Evolutionary conservation across 2,888 invertebrate genomes (phyloP).

Genomic region (Epsilonema sp.): DNA sequence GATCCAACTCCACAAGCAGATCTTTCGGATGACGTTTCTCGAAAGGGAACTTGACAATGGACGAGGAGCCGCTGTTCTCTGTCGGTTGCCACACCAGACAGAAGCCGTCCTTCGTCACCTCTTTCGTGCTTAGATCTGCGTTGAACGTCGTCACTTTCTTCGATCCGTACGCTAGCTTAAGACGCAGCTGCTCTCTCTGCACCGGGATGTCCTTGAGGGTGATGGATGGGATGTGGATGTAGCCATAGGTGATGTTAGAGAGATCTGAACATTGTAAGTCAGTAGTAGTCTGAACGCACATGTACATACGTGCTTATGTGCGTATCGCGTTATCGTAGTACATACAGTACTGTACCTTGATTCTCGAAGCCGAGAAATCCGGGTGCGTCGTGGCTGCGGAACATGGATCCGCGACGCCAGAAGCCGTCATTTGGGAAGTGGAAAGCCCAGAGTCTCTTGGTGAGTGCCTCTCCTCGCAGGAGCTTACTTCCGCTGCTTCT

Average conservation of each 20-base stretch:
- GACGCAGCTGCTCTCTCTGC: constrained; percentile 23
- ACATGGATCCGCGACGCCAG: constrained; percentile 34
- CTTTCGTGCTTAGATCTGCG: constrained; percentile 23
- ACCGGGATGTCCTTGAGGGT: constrained; percentile 25
- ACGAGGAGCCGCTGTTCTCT: constrained; percentile 14
- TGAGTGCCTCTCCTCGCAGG: constrained; percentile 30
- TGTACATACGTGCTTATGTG: too few relatives aligned
- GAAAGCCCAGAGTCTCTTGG: constrained; percentile 32
- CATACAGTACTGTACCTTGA: constrained; percentile 14
- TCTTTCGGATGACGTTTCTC: constrained; percentile 14
- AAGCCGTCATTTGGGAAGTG: constrained; percentile 31
- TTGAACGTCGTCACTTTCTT: constrained; percentile 17
- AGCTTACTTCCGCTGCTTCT: constrained; percentile 32
- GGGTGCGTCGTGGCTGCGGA: constrained; percentile 32
- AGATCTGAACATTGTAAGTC: constrained; percentile 21
- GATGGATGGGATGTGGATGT: constrained; percentile 27
- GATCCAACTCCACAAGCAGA: constrained; percentile 16
- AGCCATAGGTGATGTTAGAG: constrained; percentile 18
- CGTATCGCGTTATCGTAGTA: too few relatives aligned
- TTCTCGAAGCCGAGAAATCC: constrained; percentile 29
- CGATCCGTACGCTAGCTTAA: constrained; percentile 26
- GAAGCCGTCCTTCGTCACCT: constrained; percentile 24
- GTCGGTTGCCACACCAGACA: constrained; percentile 28
- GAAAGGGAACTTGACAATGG: constrained; percentile 25
- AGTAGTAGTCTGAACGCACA: too few relatives aligned